Conservation (phyloP, 2,113 vertebrate species). For the Drymodes brunneopygia region DNA sequence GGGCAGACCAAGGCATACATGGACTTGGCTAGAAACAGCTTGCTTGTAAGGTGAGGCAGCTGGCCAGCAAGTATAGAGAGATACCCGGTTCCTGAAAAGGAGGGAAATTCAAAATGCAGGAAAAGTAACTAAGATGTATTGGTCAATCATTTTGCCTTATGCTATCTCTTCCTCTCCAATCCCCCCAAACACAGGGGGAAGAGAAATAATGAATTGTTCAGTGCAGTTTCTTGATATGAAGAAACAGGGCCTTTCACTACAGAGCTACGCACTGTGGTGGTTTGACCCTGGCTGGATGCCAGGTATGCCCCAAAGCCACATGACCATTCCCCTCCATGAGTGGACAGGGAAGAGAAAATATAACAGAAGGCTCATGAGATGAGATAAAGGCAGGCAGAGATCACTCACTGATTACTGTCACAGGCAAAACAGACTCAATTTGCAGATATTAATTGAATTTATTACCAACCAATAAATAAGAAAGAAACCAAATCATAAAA, state of each 20-base stretch:
- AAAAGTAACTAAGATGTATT: neutral
- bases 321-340: neutral
- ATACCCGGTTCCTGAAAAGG: neutral
- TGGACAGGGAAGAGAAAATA: neutral
- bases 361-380: neutral
- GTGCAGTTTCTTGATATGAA: neutral
- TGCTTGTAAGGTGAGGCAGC: neutral
- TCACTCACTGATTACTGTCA: neutral
- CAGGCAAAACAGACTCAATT: accelerated
- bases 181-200: neutral
- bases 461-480: neutral
- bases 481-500: neutral
- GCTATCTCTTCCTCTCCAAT: neutral
- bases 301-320: neutral
- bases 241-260: neutral
- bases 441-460: neutral
- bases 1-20: neutral
- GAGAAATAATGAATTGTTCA: neutral
- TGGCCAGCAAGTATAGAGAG: neutral
- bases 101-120: neutral
- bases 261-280: accelerated
- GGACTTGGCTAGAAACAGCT: neutral
- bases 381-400: neutral
- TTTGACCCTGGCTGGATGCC: neutral
- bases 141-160: neutral